Percentiles rank a stretch among this genome's conserved stretches.
phyloP scores from a whole-genome alignment of 2,113 vertebrate species.

The Callorhinus ursinus region DNA sequence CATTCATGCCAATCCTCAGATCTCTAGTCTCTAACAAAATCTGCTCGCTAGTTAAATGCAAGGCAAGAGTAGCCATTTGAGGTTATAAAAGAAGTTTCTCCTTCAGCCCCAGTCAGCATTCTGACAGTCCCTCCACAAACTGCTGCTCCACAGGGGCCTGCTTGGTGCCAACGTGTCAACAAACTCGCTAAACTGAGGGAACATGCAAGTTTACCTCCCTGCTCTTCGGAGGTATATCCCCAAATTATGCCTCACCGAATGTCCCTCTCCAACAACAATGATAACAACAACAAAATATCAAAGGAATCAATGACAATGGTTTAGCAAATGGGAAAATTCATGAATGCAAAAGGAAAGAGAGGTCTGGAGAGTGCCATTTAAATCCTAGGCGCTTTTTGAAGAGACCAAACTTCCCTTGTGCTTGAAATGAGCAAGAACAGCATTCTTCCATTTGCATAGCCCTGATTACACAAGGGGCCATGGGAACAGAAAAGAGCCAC shows the following conservation, averaged over 20 bases:
- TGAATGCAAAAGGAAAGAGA: neutral
- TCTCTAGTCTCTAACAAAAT: neutral
- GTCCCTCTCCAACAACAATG: neutral
- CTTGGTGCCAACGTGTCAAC: neutral
- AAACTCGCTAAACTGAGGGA: constrained; percentile 35
- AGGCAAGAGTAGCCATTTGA: neutral
- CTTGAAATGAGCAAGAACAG: constrained; percentile 36
- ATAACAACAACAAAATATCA: neutral
- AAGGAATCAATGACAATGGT: neutral
- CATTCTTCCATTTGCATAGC: constrained; percentile 52
- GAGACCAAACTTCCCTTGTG: constrained; percentile 45
- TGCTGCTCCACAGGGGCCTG: neutral
- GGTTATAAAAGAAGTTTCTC: neutral
- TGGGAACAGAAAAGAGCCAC: neutral
- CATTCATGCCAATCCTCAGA: neutral
- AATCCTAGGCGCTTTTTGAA: neutral
- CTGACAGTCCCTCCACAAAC: neutral
- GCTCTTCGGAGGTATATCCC: neutral
- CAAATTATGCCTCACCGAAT: neutral
- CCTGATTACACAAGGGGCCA: constrained; percentile 30
- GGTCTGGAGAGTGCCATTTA: constrained; percentile 33
- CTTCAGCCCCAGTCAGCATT: neutral
- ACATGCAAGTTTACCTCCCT: constrained; percentile 8
- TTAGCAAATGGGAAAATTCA: constrained; percentile 22
- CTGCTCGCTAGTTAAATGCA: neutral